Conservation (phyloP, 2,888 invertebrate species). For the Boloria selene region DNA sequence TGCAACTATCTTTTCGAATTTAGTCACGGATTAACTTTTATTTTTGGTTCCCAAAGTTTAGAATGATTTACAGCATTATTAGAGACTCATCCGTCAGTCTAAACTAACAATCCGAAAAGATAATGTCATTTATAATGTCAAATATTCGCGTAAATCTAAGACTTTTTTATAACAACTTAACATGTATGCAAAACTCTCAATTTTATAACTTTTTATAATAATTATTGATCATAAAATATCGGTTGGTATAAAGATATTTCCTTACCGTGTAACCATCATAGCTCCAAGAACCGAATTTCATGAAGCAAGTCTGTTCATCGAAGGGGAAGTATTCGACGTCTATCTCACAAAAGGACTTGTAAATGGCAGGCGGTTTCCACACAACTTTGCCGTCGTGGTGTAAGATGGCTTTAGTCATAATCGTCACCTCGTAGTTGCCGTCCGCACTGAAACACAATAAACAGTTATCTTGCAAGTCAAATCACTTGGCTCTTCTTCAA, state of each 20-base stretch:
- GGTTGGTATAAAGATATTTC: neutral
- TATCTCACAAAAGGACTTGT: constrained; percentile 98
- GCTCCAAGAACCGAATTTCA: constrained; percentile 98
- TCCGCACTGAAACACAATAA: constrained; percentile 88
- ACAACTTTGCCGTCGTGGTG: constrained; percentile 96
- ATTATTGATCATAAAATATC: too few species aligned
- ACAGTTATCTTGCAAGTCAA: constrained; percentile 19
- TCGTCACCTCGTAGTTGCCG: constrained; percentile 98
- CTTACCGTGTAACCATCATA: constrained; percentile 96
- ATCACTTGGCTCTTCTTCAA: constrained; percentile 17
- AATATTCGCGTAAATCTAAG: too few species aligned
- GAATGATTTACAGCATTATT: too few species aligned
- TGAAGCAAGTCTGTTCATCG: constrained; percentile 96
- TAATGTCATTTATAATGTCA: too few species aligned
- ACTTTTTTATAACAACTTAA: too few species aligned
- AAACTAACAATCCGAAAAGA: too few species aligned
- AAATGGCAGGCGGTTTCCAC: constrained; percentile 99
- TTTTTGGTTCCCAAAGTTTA: too few species aligned
- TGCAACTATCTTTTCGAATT: neutral
- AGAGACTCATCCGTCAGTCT: too few species aligned
- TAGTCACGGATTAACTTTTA: too few species aligned
- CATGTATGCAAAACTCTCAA: too few species aligned
- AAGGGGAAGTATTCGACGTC: constrained; percentile 97
- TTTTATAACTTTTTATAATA: too few species aligned
- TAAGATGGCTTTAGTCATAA: constrained; percentile 98